A percentile compares a stretch with the other conserved stretches of the same genome.
Evolutionary conservation across 2,888 invertebrate genomes (phyloP).

Genomic region (Drosophila subquinaria): DNA sequence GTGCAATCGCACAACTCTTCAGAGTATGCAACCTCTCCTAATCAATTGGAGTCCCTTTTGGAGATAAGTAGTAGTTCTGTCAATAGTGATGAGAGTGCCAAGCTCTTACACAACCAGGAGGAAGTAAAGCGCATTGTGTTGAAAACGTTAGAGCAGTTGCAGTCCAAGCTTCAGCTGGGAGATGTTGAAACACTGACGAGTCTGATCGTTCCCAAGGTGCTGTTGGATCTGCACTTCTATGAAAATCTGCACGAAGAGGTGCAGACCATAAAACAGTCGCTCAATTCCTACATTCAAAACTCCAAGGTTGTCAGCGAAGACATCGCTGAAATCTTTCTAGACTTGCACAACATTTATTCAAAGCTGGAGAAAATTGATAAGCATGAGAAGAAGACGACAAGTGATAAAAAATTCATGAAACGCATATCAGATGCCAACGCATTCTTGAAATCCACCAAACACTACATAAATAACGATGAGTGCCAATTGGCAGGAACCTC

Average conservation of each 20-base stretch:
- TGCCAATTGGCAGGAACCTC: not conserved
- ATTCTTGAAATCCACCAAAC: constrained; percentile 23
- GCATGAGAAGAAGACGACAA: not conserved
- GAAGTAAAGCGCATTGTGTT: constrained; percentile 33
- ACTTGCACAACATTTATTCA: constrained; percentile 59
- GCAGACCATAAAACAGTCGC: constrained; percentile 6
- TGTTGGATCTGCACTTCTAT: constrained; percentile 16
- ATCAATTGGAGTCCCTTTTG: constrained; percentile 1
- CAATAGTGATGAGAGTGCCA: fast-evolving
- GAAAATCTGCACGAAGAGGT: constrained; percentile 40
- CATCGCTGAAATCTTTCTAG: constrained; percentile 65
- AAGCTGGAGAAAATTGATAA: constrained; percentile 40
- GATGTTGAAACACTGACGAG: constrained; percentile 24
- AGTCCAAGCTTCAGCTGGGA: not conserved
- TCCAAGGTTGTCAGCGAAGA: constrained; percentile 42
- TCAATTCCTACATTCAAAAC: constrained; percentile 30
- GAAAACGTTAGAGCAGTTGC: constrained; percentile 31
- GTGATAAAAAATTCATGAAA: not conserved
- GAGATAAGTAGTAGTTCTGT: constrained; percentile 17
- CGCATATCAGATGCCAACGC: constrained; percentile 32
- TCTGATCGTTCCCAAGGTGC: constrained; percentile 49
- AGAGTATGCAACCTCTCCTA: not conserved
- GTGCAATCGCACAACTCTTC: too few species aligned
- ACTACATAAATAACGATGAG: constrained; percentile 40
- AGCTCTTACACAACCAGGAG: not conserved